phyloP scores from a whole-genome alignment of 1,140 invertebrate species.

The Dendroctonus ponderosae region DNA sequence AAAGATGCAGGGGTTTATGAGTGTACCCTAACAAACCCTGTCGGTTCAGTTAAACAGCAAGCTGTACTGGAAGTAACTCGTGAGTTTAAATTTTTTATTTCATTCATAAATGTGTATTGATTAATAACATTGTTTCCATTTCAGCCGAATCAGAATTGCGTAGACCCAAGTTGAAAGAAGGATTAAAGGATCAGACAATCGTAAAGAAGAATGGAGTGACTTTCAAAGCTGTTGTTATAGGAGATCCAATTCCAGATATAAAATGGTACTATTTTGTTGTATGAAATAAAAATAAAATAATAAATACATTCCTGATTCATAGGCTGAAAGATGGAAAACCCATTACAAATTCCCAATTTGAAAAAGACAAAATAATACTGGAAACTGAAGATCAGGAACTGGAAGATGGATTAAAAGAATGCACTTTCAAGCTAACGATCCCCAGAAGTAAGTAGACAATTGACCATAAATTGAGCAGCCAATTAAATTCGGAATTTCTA shows the following conservation, averaged over 20 bases:
- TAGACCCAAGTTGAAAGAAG: conserved; percentile 69
- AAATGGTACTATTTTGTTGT: conserved; percentile 53
- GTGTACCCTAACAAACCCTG: conserved; percentile 70
- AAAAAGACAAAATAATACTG: conserved; percentile 52
- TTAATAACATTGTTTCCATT: conserved; percentile 26
- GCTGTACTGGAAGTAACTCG: conserved; percentile 70
- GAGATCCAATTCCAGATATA: conserved; percentile 70
- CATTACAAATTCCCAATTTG: conserved; percentile 50
- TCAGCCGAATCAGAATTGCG: conserved; percentile 70
- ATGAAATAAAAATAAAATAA: too few relatives aligned
- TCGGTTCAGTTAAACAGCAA: conserved; percentile 70
- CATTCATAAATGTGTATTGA: too few relatives aligned
- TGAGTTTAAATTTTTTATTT: conserved; percentile 51
- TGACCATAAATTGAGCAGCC: background rate
- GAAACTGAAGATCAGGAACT: conserved; percentile 62
- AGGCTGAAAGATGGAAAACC: conserved; percentile 56
- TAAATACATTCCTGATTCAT: conserved; percentile 11
- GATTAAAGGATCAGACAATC: conserved; percentile 64
- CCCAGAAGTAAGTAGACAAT: conserved; percentile 54
- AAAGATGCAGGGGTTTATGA: conserved; percentile 76
- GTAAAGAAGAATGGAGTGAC: conserved; percentile 68
- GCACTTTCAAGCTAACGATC: conserved; percentile 68
- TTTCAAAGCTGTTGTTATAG: conserved; percentile 75
- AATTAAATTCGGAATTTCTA: conserved; percentile 38
- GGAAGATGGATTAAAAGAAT: conserved; percentile 73